phyloP scores from a whole-genome alignment of 2,797 vertebrate species.

The Helicolenus hilgendorfi region DNA sequence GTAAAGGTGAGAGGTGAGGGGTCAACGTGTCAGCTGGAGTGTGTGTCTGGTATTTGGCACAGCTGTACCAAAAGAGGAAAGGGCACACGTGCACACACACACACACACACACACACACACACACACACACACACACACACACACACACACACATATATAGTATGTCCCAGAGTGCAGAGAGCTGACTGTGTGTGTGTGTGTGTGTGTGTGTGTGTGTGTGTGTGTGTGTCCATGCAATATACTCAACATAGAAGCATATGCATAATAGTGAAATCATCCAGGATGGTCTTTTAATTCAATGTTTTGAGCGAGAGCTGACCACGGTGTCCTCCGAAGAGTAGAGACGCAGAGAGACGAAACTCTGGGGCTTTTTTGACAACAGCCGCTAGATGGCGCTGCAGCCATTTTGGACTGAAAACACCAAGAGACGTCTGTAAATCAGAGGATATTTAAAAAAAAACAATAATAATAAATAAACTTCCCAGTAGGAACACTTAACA shows the following conservation, averaged over 20 bases:
- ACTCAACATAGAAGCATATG: background rate
- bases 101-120: background rate
- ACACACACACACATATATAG: too few species aligned
- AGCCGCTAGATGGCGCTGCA: too few species aligned
- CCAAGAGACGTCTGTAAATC: too few species aligned
- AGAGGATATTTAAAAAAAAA: too few species aligned
- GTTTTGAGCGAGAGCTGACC: background rate
- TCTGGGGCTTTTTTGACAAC: too few species aligned
- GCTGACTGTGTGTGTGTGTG: background rate
- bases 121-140: background rate
- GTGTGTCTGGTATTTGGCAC: slow-evolving; percentile 87
- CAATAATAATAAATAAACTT: too few species aligned
- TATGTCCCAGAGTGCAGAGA: background rate
- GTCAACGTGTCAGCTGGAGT: slow-evolving; percentile 86
- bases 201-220: background rate
- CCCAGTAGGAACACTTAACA: too few species aligned
- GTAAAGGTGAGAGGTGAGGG: slow-evolving; percentile 84
- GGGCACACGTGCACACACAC: background rate
- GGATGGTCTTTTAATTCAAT: background rate
- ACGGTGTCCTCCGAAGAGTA: background rate
- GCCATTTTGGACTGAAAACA: too few species aligned
- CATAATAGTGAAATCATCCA: background rate
- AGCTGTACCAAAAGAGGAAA: slow-evolving; percentile 62
- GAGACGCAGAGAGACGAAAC: too few species aligned
- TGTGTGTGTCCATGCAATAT: background rate